Percentiles rank a stretch among this genome's conserved stretches.
Evolutionary conservation across 2,113 vertebrate species (phyloP).

Genomic region (Ibidorhyncha struthersii): DNA sequence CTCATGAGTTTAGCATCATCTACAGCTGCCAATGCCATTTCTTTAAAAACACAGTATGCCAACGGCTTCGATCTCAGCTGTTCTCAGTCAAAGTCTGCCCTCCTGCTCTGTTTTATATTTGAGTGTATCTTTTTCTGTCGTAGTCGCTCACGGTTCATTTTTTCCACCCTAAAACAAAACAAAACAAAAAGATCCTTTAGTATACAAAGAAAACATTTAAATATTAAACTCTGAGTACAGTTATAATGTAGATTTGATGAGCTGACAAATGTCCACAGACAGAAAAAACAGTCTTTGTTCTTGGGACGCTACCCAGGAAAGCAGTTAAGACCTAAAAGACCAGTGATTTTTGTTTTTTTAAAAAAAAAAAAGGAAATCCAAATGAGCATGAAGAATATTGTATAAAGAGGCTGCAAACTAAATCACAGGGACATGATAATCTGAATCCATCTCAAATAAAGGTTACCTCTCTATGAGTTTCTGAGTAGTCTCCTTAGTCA

Average conservation of each 20-base stretch:
- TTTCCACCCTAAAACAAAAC: slow-evolving; percentile 75
- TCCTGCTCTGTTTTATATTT: slow-evolving; percentile 72
- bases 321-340: neutral
- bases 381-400: neutral
- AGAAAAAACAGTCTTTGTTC: neutral
- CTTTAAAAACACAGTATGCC: neutral
- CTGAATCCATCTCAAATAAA: neutral
- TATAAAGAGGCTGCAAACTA: neutral
- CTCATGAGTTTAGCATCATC: neutral
- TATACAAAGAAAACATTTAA: neutral
- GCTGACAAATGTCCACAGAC: neutral
- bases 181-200: neutral
- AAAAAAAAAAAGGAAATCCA: neutral
- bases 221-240: neutral
- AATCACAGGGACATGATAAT: rapidly evolving
- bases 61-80: neutral
- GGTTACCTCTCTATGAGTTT: slow-evolving; percentile 80
- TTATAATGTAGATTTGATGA: neutral
- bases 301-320: neutral
- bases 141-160: slow-evolving; percentile 78
- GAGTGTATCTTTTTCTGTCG: slow-evolving; percentile 77
- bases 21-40: neutral
- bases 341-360: neutral
- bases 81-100: slow-evolving; percentile 70
- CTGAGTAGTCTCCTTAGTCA: slow-evolving; percentile 75